Evolutionary conservation across 1,140 invertebrate genomes (phyloP).

Genomic region (Spodoptera frugiperda): DNA sequence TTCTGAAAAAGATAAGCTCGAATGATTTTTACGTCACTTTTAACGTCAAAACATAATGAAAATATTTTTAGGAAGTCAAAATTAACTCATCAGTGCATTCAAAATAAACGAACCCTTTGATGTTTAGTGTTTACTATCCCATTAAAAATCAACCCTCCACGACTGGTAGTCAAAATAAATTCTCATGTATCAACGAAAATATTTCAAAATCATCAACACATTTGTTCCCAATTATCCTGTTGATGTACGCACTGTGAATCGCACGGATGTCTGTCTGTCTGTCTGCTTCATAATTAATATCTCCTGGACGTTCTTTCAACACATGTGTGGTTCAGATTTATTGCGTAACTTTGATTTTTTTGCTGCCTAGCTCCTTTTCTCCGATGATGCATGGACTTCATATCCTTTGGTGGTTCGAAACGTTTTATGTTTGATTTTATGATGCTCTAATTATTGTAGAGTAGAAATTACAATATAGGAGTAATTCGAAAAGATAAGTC

Average conservation of each 20-base stretch:
- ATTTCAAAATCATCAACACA: slow-evolving; percentile 62
- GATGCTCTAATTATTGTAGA: too few relatives aligned
- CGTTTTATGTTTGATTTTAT: too few relatives aligned
- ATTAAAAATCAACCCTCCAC: slow-evolving; percentile 42
- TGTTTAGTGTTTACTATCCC: slow-evolving; percentile 45
- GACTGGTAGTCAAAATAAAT: slow-evolving; percentile 51
- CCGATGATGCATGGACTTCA: slow-evolving; percentile 26
- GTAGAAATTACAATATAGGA: too few relatives aligned
- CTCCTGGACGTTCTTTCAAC: slow-evolving; percentile 69
- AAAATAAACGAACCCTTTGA: slow-evolving; percentile 48
- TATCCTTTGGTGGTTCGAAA: slow-evolving; percentile 16
- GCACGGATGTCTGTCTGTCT: slow-evolving; percentile 70
- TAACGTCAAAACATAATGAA: slow-evolving; percentile 26
- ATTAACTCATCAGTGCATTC: slow-evolving; percentile 28
- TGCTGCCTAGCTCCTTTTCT: slow-evolving; percentile 23
- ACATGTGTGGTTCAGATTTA: slow-evolving; percentile 77
- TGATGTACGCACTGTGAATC: slow-evolving; percentile 77
- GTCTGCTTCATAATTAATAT: slow-evolving; percentile 77
- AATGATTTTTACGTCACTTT: slow-evolving; percentile 5
- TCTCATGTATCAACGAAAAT: slow-evolving; percentile 38
- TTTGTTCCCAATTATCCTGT: slow-evolving; percentile 81
- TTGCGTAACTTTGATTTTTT: slow-evolving; percentile 62
- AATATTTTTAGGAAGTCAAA: slow-evolving; percentile 39
- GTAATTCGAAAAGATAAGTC: too few relatives aligned
- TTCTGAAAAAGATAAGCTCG: background rate